Evolutionary conservation across 2,113 vertebrate genomes (phyloP), one percentile per base, ranked within the genome.

Genomic region (Halcyon malimbica): DNA sequence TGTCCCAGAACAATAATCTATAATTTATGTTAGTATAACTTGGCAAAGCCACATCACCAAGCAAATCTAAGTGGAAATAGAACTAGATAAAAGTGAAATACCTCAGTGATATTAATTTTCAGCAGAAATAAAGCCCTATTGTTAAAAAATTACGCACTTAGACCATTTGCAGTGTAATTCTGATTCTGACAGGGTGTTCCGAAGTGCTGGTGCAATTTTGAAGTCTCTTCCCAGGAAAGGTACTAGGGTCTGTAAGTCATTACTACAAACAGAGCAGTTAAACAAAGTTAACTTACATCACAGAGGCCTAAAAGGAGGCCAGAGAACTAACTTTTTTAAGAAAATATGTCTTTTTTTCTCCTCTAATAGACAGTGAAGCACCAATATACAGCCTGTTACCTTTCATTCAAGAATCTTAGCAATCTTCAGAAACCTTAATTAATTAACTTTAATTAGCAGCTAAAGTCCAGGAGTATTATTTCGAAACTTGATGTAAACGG

Each of bases 1-100:
- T 60, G 10, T 83, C 60, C 63, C 39, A 63, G 75, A 90, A 87
- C 79, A 91, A 78, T 93, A 81, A 77, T 76, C 87, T 67, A 56
- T 96, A 78, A 93, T 79, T 97, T 96, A 79, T 96, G 74, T 80
- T 86, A 79, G 33, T 67, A 3, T 90, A 80, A 91, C 60, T 87
- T 88, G 51, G 68, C 84, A 95, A 94, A 91, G 54, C 77, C 53
- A 75, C 31, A 13, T 96, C 95, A 50, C 51, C 54, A 76, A 88
- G 60, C 19, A 95, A 90, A 82, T 83, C 1, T 10, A 68, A 83
- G 42, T 83, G 90, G 67, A 91, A 89, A 81, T 88, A 46, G 71
- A 89, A 62, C 68, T 89, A 83, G 84, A 42, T 93, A 86, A 83
- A 46, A 85, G 53, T 59, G 28, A 94, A 96, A 89, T 83, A 70